phyloP scores from a whole-genome alignment of 2,888 invertebrate species.

The Melipona bicolor region DNA sequence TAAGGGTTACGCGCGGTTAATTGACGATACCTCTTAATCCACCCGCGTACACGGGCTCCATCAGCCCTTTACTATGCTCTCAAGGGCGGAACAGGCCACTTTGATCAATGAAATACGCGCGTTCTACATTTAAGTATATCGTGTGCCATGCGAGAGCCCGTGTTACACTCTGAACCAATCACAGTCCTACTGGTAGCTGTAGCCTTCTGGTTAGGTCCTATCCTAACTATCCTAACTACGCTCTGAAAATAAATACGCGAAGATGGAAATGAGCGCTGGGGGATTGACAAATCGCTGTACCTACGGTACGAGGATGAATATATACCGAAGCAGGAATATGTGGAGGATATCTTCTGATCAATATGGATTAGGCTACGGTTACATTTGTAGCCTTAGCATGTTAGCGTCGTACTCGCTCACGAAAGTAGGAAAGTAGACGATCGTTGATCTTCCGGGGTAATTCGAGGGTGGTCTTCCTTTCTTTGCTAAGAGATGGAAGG shows the following conservation, averaged over 20 bases:
- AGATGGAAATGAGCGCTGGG: background rate
- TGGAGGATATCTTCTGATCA: conserved; percentile 34
- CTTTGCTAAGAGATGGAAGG: conserved; percentile 3
- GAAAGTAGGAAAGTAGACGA: background rate
- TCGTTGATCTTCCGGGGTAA: conserved; percentile 17
- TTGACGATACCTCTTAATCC: background rate
- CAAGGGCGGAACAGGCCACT: background rate
- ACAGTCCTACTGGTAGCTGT: background rate
- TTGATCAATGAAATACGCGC: background rate
- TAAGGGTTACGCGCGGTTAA: background rate
- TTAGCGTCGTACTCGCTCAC: conserved; percentile 23
- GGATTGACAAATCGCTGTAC: conserved; percentile 42
- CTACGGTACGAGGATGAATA: conserved; percentile 16
- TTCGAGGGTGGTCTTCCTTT: background rate
- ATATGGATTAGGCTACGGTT: conserved; percentile 49
- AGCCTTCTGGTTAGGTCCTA: background rate
- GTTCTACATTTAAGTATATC: background rate
- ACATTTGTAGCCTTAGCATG: conserved; percentile 36
- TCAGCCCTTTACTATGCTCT: background rate
- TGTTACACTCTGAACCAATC: background rate
- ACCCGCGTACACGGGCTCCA: background rate
- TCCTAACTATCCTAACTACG: background rate
- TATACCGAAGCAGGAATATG: conserved; percentile 26
- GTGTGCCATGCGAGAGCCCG: background rate
- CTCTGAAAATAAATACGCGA: conserved; percentile 19